phyloP scores from a whole-genome alignment of 2,113 vertebrate genomes.

The Dipodomys spectabilis region DNA sequence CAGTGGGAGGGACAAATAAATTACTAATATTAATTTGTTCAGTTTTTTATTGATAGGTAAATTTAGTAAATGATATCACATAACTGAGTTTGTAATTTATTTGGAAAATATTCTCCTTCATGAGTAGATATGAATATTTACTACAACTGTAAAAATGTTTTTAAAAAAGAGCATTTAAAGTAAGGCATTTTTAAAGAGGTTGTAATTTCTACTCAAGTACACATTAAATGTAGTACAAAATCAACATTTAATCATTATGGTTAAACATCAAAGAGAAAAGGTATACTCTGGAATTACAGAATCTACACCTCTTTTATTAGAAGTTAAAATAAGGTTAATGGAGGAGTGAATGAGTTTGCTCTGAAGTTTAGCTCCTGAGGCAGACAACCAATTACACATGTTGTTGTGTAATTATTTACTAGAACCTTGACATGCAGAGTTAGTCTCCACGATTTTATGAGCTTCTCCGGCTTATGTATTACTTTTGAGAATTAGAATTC shows the following conservation, averaged over 20 bases:
- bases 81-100: neutral
- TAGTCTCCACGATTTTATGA: slow-evolving; percentile 16
- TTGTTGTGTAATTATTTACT: slow-evolving; percentile 48
- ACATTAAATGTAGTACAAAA: slow-evolving; percentile 63
- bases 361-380: neutral
- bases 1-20: neutral
- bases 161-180: neutral
- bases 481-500: too few relatives aligned
- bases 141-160: neutral
- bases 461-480: neutral
- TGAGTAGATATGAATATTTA: neutral
- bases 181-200: slow-evolving; percentile 70
- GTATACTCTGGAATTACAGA: slow-evolving; percentile 46
- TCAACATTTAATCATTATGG: slow-evolving; percentile 59
- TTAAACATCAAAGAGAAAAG: slow-evolving; percentile 56
- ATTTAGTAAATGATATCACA: neutral
- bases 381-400: slow-evolving; percentile 35
- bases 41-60: neutral
- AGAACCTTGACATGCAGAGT: neutral
- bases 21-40: neutral
- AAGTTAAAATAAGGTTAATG: neutral
- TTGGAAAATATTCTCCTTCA: neutral
- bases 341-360: neutral
- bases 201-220: slow-evolving; percentile 50
- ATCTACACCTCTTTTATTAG: slow-evolving; percentile 2